A percentile compares a stretch with the other conserved stretches of the same genome.
Conservation (phyloP, 2,797 vertebrate species). For the Petrocephalus sullivani region DNA sequence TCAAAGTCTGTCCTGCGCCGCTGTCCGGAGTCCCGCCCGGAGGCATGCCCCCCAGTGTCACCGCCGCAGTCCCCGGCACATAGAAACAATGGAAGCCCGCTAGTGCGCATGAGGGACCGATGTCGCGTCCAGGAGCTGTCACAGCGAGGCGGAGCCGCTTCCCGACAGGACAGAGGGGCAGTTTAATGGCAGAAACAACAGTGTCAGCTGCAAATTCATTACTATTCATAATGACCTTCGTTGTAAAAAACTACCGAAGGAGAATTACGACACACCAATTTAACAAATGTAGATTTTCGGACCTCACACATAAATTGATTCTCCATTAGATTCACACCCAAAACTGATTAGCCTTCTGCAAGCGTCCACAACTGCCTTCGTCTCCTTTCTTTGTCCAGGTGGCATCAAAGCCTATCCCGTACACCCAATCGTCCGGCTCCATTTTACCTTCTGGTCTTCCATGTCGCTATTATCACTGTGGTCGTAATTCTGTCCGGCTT, state of each 20-base stretch:
- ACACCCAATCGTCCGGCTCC: constrained; percentile 40
- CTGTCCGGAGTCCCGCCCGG: not conserved
- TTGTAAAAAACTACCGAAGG: not conserved
- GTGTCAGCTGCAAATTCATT: not conserved
- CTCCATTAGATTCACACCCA: not conserved
- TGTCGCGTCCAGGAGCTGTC: constrained; percentile 20
- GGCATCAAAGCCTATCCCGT: not conserved
- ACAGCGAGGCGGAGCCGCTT: constrained; percentile 17
- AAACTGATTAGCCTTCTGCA: not conserved
- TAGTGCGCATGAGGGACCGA: constrained; percentile 18
- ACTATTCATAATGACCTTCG: not conserved
- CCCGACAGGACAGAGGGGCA: not conserved
- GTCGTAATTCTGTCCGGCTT: constrained; percentile 27
- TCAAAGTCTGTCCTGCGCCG: not conserved
- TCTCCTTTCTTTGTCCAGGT: not conserved
- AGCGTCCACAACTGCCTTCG: not conserved
- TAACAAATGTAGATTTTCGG: not conserved
- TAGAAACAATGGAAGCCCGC: not conserved
- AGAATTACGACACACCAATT: not conserved
- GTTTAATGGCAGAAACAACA: not conserved
- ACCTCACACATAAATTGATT: not conserved
- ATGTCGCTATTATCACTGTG: constrained; percentile 47
- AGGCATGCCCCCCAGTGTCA: not conserved
- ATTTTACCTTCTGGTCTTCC: constrained; percentile 71
- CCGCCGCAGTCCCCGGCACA: not conserved